phyloP scores from a whole-genome alignment of 2,888 invertebrate species.

The Julus scanicus region DNA sequence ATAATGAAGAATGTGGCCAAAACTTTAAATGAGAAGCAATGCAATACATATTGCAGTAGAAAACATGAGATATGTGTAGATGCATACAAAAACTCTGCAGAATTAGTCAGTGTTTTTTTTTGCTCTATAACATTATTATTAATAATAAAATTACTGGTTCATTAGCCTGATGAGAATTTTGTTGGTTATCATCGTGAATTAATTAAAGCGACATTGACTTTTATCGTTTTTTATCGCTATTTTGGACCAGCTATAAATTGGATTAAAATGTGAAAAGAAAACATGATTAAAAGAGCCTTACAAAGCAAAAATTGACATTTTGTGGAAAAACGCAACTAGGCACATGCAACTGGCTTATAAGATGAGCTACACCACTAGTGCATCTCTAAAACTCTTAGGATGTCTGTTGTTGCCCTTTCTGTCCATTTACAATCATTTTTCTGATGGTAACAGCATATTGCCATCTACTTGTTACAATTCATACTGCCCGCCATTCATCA shows the following conservation, averaged over 20 bases:
- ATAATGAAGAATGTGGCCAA: not conserved
- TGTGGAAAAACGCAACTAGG: not conserved
- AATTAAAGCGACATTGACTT: too few relatives aligned
- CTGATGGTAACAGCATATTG: slow-evolving; percentile 35
- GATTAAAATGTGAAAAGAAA: not conserved
- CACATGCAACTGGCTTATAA: not conserved
- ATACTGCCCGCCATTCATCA: slow-evolving; percentile 56
- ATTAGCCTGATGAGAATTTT: too few relatives aligned
- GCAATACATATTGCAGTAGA: not conserved
- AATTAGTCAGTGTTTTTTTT: too few relatives aligned
- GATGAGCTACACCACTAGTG: not conserved
- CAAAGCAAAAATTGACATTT: slow-evolving; percentile 27
- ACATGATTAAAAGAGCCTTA: not conserved
- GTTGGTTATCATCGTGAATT: too few relatives aligned
- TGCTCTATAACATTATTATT: too few relatives aligned
- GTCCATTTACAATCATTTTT: slow-evolving; percentile 36
- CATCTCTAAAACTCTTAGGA: slow-evolving; percentile 21
- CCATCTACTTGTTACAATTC: slow-evolving; percentile 52
- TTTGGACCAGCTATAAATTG: not conserved
- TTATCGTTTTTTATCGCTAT: not conserved
- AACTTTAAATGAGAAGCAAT: not conserved
- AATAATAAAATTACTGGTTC: too few relatives aligned
- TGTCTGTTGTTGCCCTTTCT: slow-evolving; percentile 36
- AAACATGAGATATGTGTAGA: too few relatives aligned
- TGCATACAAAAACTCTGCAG: too few relatives aligned